Conservation (phyloP, 2,113 vertebrate species). For the Gyps fulvus region DNA sequence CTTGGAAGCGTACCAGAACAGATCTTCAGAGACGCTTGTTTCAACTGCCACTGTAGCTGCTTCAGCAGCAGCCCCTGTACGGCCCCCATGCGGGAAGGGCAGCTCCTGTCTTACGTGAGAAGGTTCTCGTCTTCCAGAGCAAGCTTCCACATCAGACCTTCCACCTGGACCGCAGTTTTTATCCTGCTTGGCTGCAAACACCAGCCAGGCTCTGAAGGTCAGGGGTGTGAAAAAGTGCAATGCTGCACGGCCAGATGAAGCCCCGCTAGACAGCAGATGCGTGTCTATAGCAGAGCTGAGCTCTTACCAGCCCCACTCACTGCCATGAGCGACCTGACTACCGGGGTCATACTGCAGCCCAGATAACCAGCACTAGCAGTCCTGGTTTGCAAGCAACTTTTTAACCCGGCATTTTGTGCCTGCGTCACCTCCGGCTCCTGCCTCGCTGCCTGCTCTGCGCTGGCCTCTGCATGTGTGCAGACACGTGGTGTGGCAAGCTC, state of each 20-base stretch:
- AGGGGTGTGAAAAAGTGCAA: not conserved
- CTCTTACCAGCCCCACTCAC: not conserved
- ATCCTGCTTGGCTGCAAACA: not conserved
- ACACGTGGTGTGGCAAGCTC: fast-evolving
- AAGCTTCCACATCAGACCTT: not conserved
- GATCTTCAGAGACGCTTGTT: not conserved
- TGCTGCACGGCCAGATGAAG: not conserved
- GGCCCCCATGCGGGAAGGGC: not conserved
- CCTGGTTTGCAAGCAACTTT: not conserved
- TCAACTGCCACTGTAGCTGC: not conserved
- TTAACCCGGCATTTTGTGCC: not conserved
- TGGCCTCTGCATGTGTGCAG: not conserved
- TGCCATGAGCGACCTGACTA: not conserved
- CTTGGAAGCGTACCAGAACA: not conserved
- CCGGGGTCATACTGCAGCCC: fast-evolving
- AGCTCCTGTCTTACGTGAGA: not conserved
- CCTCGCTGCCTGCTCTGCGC: fast-evolving
- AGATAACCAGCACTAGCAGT: not conserved
- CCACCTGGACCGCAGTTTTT: not conserved
- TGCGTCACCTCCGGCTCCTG: fast-evolving
- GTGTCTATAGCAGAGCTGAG: not conserved
- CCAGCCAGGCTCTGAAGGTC: not conserved
- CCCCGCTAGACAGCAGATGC: not conserved
- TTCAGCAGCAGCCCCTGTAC: not conserved
- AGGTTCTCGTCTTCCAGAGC: not conserved